phyloP scores from a whole-genome alignment of 2,113 vertebrate genomes.

The Platysteira castanea region DNA sequence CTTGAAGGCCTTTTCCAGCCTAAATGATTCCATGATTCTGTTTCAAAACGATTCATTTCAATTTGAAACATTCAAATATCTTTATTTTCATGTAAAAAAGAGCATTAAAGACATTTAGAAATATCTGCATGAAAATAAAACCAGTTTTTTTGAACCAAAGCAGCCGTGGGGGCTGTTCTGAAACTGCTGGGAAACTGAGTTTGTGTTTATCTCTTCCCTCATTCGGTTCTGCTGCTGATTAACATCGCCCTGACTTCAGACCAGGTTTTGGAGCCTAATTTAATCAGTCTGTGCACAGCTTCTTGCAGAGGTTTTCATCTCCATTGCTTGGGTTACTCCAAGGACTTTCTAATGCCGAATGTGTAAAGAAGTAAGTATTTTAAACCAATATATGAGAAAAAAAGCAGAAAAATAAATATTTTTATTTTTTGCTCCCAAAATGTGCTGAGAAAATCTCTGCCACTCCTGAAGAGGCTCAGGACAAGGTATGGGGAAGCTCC shows the following conservation, averaged over 20 bases:
- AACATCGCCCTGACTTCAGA: neutral
- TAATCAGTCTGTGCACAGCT: neutral
- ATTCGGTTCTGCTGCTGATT: neutral
- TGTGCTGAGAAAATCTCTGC: neutral
- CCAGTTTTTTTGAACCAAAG: neutral
- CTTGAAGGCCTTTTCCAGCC: neutral
- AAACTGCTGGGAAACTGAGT: neutral
- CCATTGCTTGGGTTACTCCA: neutral
- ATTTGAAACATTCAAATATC: neutral
- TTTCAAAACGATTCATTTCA: neutral
- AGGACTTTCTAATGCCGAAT: neutral
- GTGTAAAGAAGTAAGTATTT: neutral
- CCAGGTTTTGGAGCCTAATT: neutral
- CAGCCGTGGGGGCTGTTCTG: neutral
- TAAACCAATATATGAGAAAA: neutral
- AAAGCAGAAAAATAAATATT: neutral
- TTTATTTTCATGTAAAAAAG: neutral
- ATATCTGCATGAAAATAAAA: neutral
- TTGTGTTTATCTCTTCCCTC: neutral
- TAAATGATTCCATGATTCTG: neutral
- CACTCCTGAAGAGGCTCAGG: neutral
- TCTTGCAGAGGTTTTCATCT: neutral
- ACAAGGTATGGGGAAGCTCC: neutral
- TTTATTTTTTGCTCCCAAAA: neutral
- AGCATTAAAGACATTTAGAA: neutral